Evolutionary conservation across 1,140 invertebrate species (phyloP).

Genomic region (Atta colombica): DNA sequence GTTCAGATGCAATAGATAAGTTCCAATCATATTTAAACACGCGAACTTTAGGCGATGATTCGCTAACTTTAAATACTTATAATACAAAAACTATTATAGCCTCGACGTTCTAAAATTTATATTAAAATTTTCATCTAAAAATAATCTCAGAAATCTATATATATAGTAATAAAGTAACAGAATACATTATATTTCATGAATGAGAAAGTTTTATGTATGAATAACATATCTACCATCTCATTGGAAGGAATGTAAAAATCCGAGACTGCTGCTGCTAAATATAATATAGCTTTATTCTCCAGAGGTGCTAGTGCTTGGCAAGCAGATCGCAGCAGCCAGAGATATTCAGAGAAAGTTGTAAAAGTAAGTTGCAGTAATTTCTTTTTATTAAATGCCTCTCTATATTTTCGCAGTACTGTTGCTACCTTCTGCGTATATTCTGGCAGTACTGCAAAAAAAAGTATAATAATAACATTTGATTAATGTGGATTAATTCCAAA

Average conservation of each 20-base stretch:
- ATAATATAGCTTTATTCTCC: constrained; percentile 92
- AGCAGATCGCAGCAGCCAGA: constrained; percentile 94
- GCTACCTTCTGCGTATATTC: constrained; percentile 90
- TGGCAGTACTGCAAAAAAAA: constrained; percentile 88
- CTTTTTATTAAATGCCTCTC: constrained; percentile 89
- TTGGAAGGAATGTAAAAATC: constrained; percentile 99
- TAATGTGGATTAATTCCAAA: constrained; percentile 16
- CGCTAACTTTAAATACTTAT: too few species aligned
- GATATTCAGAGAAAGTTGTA: constrained; percentile 96
- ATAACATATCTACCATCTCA: constrained; percentile 91
- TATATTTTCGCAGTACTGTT: constrained; percentile 91
- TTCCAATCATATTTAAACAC: too few species aligned
- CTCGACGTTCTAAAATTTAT: too few species aligned
- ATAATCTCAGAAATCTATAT: too few species aligned
- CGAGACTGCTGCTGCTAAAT: constrained; percentile 98
- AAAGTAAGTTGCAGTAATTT: constrained; percentile 92
- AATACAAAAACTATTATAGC: too few species aligned
- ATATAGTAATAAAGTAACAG: constrained; percentile 28
- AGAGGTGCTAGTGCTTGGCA: constrained; percentile 91
- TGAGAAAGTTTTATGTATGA: constrained; percentile 32
- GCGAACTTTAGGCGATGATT: too few species aligned
- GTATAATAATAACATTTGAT: constrained; percentile 55
- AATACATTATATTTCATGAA: constrained; percentile 23
- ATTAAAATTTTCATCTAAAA: too few species aligned
- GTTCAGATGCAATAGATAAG: too few species aligned